phyloP scores from a whole-genome alignment of 2,113 vertebrate species.

The Cinclus cinclus region DNA sequence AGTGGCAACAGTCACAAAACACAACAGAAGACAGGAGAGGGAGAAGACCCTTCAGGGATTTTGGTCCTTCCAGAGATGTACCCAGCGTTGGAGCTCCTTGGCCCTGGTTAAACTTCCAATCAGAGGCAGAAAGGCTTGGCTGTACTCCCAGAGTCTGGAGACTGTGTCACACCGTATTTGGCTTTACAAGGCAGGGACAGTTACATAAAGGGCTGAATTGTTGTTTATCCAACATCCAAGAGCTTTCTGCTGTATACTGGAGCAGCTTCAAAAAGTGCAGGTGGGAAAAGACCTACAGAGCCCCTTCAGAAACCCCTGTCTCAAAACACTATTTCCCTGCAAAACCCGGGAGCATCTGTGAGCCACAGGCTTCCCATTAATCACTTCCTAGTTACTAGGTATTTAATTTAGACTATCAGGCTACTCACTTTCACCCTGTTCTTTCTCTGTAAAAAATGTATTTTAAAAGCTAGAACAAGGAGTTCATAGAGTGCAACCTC shows the following conservation, averaged over 20 bases:
- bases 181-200: not conserved
- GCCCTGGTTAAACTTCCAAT: not conserved
- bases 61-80: not conserved
- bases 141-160: not conserved
- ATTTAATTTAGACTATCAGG: not conserved
- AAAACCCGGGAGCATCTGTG: not conserved
- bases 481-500: not conserved
- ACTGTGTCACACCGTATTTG: not conserved
- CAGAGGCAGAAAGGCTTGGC: not conserved
- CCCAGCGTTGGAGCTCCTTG: not conserved
- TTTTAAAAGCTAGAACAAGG: not conserved
- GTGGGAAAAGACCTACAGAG: not conserved
- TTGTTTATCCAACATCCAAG: not conserved
- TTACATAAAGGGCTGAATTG: conserved; percentile 26
- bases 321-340: not conserved
- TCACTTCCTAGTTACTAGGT: not conserved
- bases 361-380: not conserved
- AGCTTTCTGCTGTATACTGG: not conserved
- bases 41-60: not conserved
- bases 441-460: not conserved
- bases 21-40: not conserved
- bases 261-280: not conserved
- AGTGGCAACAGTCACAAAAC: not conserved
- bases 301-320: not conserved
- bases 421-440: not conserved